These are phyloP conservation scores for Drosophila subpulchrella DNA, from an alignment of 1,140 invertebrate species.

Conservation along the genomic window DNA sequence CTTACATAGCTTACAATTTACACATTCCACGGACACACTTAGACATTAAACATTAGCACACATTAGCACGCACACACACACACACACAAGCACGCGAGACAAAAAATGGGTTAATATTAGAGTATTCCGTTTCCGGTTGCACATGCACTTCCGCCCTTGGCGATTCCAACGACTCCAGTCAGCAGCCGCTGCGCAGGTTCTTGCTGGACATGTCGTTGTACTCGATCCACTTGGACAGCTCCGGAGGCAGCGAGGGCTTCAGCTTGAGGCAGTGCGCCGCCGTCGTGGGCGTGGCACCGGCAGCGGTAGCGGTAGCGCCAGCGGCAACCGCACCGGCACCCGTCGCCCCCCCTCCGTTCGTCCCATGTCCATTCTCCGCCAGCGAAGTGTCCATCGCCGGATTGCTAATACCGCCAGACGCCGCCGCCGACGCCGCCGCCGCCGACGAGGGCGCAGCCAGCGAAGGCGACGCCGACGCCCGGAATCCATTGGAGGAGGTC, in stretches of 20 bases:
- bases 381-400: constrained; percentile 48
- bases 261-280: constrained; percentile 67
- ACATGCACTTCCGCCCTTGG: constrained; percentile 2
- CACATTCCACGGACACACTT: constrained; percentile 25
- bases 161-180: constrained; percentile 35
- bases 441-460: neutral
- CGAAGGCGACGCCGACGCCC: constrained; percentile 10
- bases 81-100: constrained; percentile 7
- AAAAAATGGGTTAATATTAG: constrained; percentile 5
- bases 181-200: constrained; percentile 85
- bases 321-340: too few relatives aligned
- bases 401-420: constrained; percentile 37
- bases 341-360: neutral
- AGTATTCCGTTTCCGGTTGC: constrained; percentile 14
- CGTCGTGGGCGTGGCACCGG: constrained; percentile 11
- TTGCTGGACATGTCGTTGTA: constrained; percentile 89
- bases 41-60: constrained; percentile 19
- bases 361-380: constrained; percentile 76
- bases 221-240: constrained; percentile 88
- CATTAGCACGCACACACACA: constrained; percentile 29
- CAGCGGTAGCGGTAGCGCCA: neutral
- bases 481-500: constrained; percentile 52
- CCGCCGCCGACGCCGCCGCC: neutral
- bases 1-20: constrained; percentile 46
- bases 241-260: constrained; percentile 87